Evolutionary conservation across 2,113 vertebrate genomes (phyloP).

Genomic region (Pagrus major): DNA sequence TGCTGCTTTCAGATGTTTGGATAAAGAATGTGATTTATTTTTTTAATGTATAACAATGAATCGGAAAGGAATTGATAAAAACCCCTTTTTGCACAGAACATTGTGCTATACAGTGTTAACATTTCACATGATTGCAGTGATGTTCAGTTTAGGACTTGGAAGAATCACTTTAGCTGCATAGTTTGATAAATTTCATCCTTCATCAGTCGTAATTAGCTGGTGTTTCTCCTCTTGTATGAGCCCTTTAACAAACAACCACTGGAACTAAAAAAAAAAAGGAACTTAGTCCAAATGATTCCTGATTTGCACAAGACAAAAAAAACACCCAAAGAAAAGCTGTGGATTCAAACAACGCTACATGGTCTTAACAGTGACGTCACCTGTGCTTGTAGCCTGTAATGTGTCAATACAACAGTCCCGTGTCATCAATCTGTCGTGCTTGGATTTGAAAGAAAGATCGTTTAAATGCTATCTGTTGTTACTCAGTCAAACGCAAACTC

Average conservation of each 20-base stretch:
- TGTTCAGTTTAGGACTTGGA: constrained; percentile 16
- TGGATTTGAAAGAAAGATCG: constrained; percentile 40
- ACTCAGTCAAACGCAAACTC: constrained; percentile 38
- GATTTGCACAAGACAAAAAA: background rate
- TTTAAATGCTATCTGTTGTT: constrained; percentile 67
- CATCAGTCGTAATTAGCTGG: constrained; percentile 18
- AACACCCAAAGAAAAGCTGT: constrained; percentile 1
- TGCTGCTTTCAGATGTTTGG: constrained; percentile 61
- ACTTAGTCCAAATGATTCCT: constrained; percentile 18
- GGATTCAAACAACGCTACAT: constrained; percentile 21
- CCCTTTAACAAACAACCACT: constrained; percentile 43
- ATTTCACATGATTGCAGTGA: background rate
- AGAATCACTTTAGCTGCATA: constrained; percentile 38
- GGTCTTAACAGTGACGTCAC: constrained; percentile 18
- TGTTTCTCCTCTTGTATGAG: constrained; percentile 46
- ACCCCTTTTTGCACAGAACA: constrained; percentile 20
- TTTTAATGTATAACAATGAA: constrained; percentile 41
- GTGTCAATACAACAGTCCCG: constrained; percentile 48
- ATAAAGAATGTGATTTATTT: constrained; percentile 25
- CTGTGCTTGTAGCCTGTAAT: constrained; percentile 45
- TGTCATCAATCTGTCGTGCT: constrained; percentile 48
- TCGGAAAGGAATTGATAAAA: constrained; percentile 30
- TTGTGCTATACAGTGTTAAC: background rate
- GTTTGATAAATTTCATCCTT: constrained; percentile 23
- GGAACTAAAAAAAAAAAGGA: constrained; percentile 14